Evolutionary conservation across 1,140 invertebrate species (phyloP), one percentile per base, ranked within the genome.

Genomic region (Orchesella cincta): DNA sequence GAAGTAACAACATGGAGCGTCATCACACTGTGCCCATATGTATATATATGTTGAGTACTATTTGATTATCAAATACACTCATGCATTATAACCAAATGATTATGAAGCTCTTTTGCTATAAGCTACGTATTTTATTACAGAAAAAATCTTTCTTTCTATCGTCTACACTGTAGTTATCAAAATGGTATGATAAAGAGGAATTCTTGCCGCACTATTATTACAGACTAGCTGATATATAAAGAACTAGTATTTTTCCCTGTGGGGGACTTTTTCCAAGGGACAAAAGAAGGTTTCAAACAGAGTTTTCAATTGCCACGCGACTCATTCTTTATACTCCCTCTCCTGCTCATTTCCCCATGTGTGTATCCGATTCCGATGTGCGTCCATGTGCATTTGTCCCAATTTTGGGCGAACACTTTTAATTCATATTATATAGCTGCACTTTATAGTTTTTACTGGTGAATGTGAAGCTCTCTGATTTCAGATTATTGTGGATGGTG

Each of bases 301-400:
- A 16, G 75, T 54, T 72, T 62, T 74, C 72, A 74, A 78, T 78
- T 75, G 77, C 77, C 77, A 78, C 77, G 77, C 77, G 77, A 78
- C 77, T 74, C 31, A 26, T 29, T 67, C 33, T 67, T 67, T 57
- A 18, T 57, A 57, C 54, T 57, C n/a, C 23, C n/a, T 23, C 54
- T 26, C n/a, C 54, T n/a, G 14, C 54, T 26, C n/a, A n/a, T n/a
- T 57, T 26, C 26, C 8, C 14, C 23, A 16, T n/a, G 8, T n/a
- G 54, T n/a, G 12, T n/a, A 23, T 5, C 12, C n/a, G 54, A 14
- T 57, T 12, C 8, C 8, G 3, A 57, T 18, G 26, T 57, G 54
- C 54, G 26, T 57, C 3, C n/a, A n/a, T n/a, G 18, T 46, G 18
- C 18, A 46, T 46, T 46, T 46, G 39, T 46, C 39, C 18, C 39